Percentiles rank a stretch among this genome's conserved stretches.
Evolutionary conservation across 1,140 invertebrate genomes (phyloP).

Genomic region (Branchinecta lynchi): DNA sequence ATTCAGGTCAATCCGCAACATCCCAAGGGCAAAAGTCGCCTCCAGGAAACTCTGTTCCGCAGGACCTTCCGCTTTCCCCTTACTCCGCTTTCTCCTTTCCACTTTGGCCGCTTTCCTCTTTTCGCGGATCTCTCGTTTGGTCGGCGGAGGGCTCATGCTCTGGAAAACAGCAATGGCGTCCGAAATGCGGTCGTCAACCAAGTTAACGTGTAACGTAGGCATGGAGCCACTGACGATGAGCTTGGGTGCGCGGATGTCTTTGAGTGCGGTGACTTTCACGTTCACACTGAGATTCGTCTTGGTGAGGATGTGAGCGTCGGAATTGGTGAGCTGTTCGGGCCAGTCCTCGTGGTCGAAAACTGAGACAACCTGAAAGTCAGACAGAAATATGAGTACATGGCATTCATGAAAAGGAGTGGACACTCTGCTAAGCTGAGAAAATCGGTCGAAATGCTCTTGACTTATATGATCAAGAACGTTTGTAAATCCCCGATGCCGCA

Average conservation of each 20-base stretch:
- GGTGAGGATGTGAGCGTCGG: background rate
- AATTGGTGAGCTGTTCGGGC: background rate
- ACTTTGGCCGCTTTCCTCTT: background rate
- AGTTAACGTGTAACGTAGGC: background rate
- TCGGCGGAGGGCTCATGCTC: background rate
- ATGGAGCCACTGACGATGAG: background rate
- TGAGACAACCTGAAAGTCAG: background rate
- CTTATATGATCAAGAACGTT: too few species aligned
- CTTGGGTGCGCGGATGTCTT: background rate
- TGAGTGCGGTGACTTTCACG: background rate
- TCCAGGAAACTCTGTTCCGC: background rate
- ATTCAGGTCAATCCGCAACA: background rate
- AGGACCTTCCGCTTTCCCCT: background rate
- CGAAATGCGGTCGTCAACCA: background rate
- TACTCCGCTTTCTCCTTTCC: background rate
- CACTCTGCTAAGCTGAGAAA: too few species aligned
- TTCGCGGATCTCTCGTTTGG: background rate
- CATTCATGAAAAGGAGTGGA: too few species aligned
- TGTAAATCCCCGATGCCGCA: too few species aligned
- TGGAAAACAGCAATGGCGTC: background rate
- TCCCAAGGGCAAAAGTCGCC: background rate
- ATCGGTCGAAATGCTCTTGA: too few species aligned
- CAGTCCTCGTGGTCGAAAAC: background rate
- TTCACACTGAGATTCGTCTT: background rate
- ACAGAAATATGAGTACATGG: background rate